These are phyloP conservation scores for Chrysocyon brachyurus DNA, from an alignment of 2,797 vertebrate genomes.

Conservation along the genomic window DNA sequence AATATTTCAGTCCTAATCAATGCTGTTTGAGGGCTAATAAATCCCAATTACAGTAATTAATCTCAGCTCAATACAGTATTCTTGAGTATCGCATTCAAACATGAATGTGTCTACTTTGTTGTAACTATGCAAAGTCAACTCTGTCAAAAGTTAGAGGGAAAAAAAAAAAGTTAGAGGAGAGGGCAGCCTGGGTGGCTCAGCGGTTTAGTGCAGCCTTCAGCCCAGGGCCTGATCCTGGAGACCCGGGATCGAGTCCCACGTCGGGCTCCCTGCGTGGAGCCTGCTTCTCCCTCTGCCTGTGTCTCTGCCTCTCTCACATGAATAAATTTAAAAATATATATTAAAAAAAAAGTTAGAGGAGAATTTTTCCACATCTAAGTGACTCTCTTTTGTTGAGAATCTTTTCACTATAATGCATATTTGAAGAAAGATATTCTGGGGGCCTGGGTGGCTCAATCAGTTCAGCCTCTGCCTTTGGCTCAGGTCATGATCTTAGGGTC, in stretches of 20 bases:
- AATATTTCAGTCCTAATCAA: not conserved
- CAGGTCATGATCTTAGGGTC: too few relatives aligned
- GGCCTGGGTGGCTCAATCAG: too few relatives aligned
- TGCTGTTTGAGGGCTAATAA: not conserved
- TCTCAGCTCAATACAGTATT: not conserved
- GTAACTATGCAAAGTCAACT: not conserved
- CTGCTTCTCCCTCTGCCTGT: too few relatives aligned
- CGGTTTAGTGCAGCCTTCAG: too few relatives aligned
- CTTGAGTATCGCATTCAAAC: constrained; percentile 2
- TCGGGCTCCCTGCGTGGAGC: too few relatives aligned
- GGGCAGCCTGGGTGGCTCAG: too few relatives aligned
- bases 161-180: not conserved
- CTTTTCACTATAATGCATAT: constrained; percentile 31
- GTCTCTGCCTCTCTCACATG: too few relatives aligned
- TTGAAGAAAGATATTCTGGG: not conserved
- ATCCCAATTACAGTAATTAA: not conserved
- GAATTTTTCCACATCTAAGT: not conserved
- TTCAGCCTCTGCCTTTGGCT: too few relatives aligned
- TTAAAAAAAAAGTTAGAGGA: not conserved
- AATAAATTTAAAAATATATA: too few relatives aligned
- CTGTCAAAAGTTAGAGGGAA: not conserved
- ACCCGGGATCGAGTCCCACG: too few relatives aligned
- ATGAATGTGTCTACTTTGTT: not conserved
- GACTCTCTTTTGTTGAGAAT: constrained; percentile 12
- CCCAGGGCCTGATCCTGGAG: too few relatives aligned